Evolutionary conservation across 2,113 vertebrate genomes (phyloP).

Genomic region (Atherinomorus stipes): DNA sequence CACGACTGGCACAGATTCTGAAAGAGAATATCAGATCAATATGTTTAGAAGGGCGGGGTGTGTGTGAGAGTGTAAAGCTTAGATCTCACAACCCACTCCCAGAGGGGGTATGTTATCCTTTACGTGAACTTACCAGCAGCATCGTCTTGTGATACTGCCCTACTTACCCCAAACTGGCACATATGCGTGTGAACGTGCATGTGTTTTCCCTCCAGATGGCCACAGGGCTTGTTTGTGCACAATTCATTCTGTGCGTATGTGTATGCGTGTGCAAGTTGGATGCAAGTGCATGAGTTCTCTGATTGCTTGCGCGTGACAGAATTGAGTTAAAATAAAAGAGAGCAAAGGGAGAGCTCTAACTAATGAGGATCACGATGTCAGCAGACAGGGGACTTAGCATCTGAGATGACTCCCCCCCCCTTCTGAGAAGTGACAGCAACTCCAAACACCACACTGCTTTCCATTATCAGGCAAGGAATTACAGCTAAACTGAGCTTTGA

Average conservation of each 20-base stretch:
- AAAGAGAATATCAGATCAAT: conserved; percentile 59
- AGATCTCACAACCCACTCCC: conserved; percentile 57
- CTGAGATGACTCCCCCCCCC: not conserved
- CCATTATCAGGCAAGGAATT: conserved; percentile 33
- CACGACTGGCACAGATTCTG: conserved; percentile 34
- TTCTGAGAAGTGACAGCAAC: conserved; percentile 17
- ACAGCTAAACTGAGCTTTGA: conserved; percentile 8
- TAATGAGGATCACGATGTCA: conserved; percentile 71
- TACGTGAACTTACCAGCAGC: conserved; percentile 59
- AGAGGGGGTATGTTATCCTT: conserved; percentile 64
- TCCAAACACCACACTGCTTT: conserved; percentile 22
- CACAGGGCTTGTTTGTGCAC: conserved; percentile 38
- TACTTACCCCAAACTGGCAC: conserved; percentile 59
- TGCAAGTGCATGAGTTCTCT: conserved; percentile 5
- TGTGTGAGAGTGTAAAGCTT: conserved; percentile 17
- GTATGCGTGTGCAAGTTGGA: conserved; percentile 1
- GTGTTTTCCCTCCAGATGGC: conserved; percentile 28
- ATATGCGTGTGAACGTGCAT: conserved; percentile 16
- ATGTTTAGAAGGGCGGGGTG: conserved; percentile 5
- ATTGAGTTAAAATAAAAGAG: conserved; percentile 50
- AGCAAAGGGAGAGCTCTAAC: conserved; percentile 7
- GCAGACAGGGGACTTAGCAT: conserved; percentile 32
- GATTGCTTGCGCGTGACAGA: conserved; percentile 66
- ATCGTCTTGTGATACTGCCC: conserved; percentile 62
- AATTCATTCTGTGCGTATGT: conserved; percentile 11